Evolutionary conservation across 1,140 invertebrate genomes (phyloP), one percentile per base, ranked within the genome.

Genomic region (Varroa destructor): DNA sequence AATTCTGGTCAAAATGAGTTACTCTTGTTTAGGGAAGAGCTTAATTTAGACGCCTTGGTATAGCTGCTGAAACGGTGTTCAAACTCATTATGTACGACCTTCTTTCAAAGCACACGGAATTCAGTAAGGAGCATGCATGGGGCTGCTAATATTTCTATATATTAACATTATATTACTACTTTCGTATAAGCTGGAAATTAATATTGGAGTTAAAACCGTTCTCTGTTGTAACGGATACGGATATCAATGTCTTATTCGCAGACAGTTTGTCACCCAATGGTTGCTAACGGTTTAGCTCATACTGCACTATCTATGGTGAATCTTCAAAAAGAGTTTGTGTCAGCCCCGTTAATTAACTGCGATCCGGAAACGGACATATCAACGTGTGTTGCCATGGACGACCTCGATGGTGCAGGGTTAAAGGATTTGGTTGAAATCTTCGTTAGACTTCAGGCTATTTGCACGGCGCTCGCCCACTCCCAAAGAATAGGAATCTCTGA

Each of bases 231-330:
- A 25, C 25, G 25, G 25, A 25, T 8, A 51, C 8, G 46, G 4
- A 8, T 51, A 8, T 51, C 46, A 8, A 51, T 51, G 8, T 8
- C 8, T 8, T 51, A 51, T 51, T 51, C 8, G 8, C 61, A 67
- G 61, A 40, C 40, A n/a, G 46, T 37, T 40, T 67, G 61, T 67
- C 61, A 67, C 46, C 61, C 61, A 40, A 67, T 67, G 40, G 61
- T 36, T 37, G 61, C 40, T 40, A 43, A 12, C 2, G 37, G 61
- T 37, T 46, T 67, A 2, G 37, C 61, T 1, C 61, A 67, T 67
- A 14, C 46, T 12, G 61, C 61, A 67, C 37, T 67, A 12, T 40
- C 40, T 40, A 12, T 67, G 37, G 12, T 67, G 1, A 67, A 67
- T 46, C 12, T 67, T 12, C 61, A 40, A 8, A 40, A 40, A 8